These are phyloP conservation scores for Platalea minor DNA, from an alignment of 2,797 vertebrate species.

Conservation along the genomic window DNA sequence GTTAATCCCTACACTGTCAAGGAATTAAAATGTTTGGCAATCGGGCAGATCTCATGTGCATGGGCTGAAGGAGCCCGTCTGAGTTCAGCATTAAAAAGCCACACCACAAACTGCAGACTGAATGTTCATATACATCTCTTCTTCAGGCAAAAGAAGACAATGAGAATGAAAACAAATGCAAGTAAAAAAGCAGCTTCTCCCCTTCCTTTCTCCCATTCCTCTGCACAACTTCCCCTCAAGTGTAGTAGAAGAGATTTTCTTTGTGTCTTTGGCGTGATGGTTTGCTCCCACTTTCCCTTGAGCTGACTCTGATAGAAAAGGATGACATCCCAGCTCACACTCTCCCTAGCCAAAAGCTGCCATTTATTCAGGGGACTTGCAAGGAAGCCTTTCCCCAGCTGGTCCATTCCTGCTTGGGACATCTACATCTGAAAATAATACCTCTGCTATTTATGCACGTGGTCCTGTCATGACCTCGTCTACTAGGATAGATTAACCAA, in stretches of 20 bases:
- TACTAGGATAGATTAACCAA: constrained; percentile 69
- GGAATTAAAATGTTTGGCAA: background rate
- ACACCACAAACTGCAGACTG: background rate
- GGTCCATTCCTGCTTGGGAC: constrained; percentile 33
- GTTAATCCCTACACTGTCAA: background rate
- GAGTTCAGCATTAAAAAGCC: background rate
- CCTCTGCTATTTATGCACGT: constrained; percentile 68
- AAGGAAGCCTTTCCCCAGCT: constrained; percentile 22
- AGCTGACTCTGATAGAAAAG: background rate
- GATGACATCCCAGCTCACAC: background rate
- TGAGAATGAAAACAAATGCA: background rate
- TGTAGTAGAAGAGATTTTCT: background rate
- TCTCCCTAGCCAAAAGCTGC: background rate
- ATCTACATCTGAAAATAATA: constrained; percentile 72
- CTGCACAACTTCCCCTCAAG: background rate
- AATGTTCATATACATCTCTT: background rate
- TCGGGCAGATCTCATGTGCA: fast-evolving
- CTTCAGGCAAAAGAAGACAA: background rate
- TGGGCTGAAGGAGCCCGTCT: background rate
- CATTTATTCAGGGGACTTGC: background rate
- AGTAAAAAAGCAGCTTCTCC: background rate
- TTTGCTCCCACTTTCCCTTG: background rate
- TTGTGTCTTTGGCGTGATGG: background rate
- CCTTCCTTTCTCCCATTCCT: background rate
- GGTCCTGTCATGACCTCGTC: constrained; percentile 72